phyloP scores from a whole-genome alignment of 2,888 invertebrate genomes.

The Lamellibrachia columna region DNA sequence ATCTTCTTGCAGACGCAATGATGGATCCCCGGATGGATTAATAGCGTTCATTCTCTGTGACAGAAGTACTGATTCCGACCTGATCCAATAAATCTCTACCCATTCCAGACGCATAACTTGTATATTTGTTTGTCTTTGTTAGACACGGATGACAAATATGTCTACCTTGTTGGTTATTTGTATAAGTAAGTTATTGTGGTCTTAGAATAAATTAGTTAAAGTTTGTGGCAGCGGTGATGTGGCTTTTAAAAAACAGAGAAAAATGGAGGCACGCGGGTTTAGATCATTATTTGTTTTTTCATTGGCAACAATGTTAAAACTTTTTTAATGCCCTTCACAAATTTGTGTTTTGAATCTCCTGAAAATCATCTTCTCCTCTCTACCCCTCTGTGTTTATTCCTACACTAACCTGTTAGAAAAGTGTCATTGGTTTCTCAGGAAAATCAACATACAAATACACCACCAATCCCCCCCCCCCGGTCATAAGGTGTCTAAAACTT shows the following conservation, averaged over 20 bases:
- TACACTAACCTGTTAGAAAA: no score
- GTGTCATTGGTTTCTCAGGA: no score
- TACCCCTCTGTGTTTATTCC: no score
- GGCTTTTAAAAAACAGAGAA: neutral
- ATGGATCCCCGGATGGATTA: neutral
- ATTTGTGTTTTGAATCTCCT: no score
- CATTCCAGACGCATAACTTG: neutral
- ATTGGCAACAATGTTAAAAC: neutral
- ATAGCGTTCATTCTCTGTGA: neutral
- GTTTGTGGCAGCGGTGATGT: neutral
- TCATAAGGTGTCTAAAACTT: no score
- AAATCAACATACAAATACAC: no score
- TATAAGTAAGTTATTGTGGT: neutral
- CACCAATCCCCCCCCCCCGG: no score
- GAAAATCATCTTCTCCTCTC: no score
- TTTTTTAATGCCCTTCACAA: no score
- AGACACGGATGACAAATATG: neutral
- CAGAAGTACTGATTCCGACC: slow-evolving; percentile 10
- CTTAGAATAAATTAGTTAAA: neutral
- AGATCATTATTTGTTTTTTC: neutral
- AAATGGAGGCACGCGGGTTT: neutral
- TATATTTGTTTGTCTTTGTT: neutral
- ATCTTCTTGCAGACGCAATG: slow-evolving; percentile 10
- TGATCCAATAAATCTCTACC: neutral
- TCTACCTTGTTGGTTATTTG: neutral